Base-by-base conservation (phyloP, 2,888 invertebrate species). In the Oscheius onirici region DNA sequence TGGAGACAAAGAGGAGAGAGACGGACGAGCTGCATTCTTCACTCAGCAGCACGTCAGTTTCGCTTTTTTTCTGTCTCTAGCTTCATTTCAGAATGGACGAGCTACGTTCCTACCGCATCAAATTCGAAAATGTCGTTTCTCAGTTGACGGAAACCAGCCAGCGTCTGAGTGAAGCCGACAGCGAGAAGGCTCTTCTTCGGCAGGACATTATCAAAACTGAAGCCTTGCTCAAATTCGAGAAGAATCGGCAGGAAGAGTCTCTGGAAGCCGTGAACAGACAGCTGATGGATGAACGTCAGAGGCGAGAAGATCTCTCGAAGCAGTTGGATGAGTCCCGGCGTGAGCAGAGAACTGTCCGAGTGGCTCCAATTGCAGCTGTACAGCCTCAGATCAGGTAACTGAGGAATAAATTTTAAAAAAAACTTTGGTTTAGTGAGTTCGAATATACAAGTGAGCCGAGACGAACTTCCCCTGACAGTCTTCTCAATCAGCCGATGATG, bases 351-450 rank as follows among this genome's bases (percentile, higher is more conserved):
- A 26, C 43, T n/a, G 17, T 46, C 51, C 55, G 66, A 24, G n/a
- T 26, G 11, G 15, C 71, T 11, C 66, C 66, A 20, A 26, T 71
- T 20, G 72, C 72, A 13, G 67, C 72, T 26, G 72, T 72, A 20
- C 61, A 60, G 24, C 72, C 72, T 8, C 72, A 72, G 34, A 40
- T 71, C 24, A 44, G 54, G 67, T 67, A 22, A 40, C 34, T 26
- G n/a, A 13, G 54, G n/a, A 24, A 17, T 26, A 24, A 1, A 22
- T 54, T 24, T 54, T 22, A 22, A n/a, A 24, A 55, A 6, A 3
- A n/a, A 13, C 6, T 15, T 55, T 15, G 2, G 2, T 55, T 13
- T 13, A 55, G 26, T 24, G 26, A 63, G 24, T 49, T 49, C 34
- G 63, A 63, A 6, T 49, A 20, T 49, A 10, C 49, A 10, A 49